A percentile compares a stretch with the other conserved stretches of the same genome.
These are phyloP conservation scores for Apaloderma vittatum DNA, from an alignment of 2,113 vertebrate species.

Conservation along the genomic window DNA sequence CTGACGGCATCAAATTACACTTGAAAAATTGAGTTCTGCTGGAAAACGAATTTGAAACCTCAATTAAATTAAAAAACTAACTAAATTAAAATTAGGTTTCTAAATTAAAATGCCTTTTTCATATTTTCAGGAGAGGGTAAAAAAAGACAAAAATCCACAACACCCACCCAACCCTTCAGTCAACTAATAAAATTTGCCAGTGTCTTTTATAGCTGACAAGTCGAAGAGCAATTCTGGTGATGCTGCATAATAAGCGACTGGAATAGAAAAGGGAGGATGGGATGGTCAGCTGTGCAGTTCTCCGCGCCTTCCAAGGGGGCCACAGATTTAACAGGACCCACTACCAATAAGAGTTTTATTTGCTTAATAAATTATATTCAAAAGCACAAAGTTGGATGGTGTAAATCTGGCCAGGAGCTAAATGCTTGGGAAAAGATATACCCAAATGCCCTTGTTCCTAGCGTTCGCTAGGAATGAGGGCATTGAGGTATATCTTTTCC, in stretches of 20 bases:
- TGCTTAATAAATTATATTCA: conserved; percentile 88
- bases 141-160: not conserved
- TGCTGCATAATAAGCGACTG: conserved; percentile 11
- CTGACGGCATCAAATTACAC: conserved; percentile 73
- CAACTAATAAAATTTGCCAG: conserved; percentile 61
- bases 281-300: not conserved
- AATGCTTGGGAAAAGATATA: not conserved
- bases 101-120: conserved; percentile 70
- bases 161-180: not conserved
- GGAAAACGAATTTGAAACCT: conserved; percentile 72
- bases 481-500: too few species aligned
- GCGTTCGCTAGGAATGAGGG: too few species aligned
- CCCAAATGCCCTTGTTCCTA: not conserved
- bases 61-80: conserved; percentile 73
- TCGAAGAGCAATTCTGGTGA: conserved; percentile 19
- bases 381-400: conserved; percentile 82
- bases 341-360: conserved; percentile 85
- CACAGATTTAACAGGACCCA: conserved; percentile 77
- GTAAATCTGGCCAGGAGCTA: not conserved
- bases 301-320: not conserved
- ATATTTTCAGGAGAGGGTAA: conserved; percentile 39
- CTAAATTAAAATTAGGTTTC: conserved; percentile 74
- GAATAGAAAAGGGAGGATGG: not conserved
- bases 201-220: conserved; percentile 63
- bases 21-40: conserved; percentile 73